Evolutionary conservation across 2,888 invertebrate genomes (phyloP).

Genomic region (Melikaiella ostensackeni): DNA sequence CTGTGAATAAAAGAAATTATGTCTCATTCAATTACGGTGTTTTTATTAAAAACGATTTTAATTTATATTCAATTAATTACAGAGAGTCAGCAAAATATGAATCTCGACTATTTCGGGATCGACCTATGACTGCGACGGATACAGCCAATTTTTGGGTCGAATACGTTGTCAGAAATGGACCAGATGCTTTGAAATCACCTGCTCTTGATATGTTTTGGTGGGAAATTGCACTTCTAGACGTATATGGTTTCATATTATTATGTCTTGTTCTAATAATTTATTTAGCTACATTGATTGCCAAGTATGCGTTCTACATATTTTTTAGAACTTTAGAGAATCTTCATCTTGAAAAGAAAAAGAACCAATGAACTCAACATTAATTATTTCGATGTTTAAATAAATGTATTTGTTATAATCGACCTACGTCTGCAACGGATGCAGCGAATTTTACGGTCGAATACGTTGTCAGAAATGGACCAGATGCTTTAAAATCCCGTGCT

Average conservation of each 20-base stretch:
- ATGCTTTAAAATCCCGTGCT: too few species aligned
- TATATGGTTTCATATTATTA: constrained; percentile 56
- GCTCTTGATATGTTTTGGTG: constrained; percentile 61
- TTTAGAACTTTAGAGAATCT: neutral
- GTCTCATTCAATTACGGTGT: too few species aligned
- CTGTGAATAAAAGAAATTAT: neutral
- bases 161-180: constrained; percentile 66
- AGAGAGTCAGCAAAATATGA: constrained; percentile 48
- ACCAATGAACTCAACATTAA: neutral
- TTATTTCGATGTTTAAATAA: neutral
- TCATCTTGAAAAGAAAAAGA: neutral
- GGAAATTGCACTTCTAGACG: constrained; percentile 64
- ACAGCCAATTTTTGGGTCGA: constrained; percentile 66
- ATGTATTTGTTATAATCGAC: too few species aligned
- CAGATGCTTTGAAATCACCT: constrained; percentile 59
- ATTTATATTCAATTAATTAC: neutral
- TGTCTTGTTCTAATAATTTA: neutral
- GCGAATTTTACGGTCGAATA: too few species aligned
- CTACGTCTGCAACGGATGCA: too few species aligned
- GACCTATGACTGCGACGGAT: constrained; percentile 61
- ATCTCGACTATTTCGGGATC: constrained; percentile 62
- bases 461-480: too few species aligned
- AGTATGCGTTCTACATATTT: neutral
- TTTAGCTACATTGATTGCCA: neutral
- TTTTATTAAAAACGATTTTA: too few species aligned